Percentiles rank a stretch among this genome's conserved stretches.
Evolutionary conservation across 1,140 invertebrate genomes (phyloP).

Genomic region (Odontomachus brunneus): DNA sequence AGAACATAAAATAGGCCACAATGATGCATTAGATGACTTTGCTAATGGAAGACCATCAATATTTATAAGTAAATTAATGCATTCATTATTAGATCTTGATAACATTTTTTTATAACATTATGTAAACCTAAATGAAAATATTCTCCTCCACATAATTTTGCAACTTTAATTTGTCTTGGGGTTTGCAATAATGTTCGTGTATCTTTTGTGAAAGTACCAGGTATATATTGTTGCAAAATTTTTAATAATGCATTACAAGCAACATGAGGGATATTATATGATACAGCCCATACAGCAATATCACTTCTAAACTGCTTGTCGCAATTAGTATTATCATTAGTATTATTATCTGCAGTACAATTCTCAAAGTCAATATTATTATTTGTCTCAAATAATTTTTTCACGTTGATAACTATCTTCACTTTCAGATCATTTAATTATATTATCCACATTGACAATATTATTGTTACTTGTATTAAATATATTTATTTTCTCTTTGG

Average conservation of each 20-base stretch:
- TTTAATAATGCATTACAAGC: slow-evolving; percentile 5
- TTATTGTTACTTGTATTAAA: too few species aligned
- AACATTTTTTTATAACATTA: slow-evolving; percentile 1
- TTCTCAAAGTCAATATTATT: too few species aligned
- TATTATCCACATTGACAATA: too few species aligned
- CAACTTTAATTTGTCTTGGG: too few species aligned
- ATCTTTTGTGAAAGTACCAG: background rate
- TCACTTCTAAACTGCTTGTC: background rate
- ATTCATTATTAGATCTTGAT: background rate
- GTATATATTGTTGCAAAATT: background rate
- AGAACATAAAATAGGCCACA: slow-evolving; percentile 22
- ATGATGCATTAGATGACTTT: background rate
- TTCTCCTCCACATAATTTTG: too few species aligned
- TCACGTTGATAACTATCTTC: too few species aligned
- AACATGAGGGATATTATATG: background rate
- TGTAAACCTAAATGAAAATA: too few species aligned
- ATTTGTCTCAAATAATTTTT: too few species aligned
- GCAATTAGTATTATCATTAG: background rate
- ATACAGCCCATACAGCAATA: background rate
- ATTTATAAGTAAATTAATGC: background rate
- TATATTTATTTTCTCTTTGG: background rate
- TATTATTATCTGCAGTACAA: too few species aligned
- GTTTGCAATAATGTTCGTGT: background rate
- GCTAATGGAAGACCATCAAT: too few species aligned
- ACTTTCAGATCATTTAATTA: too few species aligned